These are phyloP conservation scores for Anoplolepis gracilipes DNA, from an alignment of 1,140 invertebrate genomes.

Conservation along the genomic window DNA sequence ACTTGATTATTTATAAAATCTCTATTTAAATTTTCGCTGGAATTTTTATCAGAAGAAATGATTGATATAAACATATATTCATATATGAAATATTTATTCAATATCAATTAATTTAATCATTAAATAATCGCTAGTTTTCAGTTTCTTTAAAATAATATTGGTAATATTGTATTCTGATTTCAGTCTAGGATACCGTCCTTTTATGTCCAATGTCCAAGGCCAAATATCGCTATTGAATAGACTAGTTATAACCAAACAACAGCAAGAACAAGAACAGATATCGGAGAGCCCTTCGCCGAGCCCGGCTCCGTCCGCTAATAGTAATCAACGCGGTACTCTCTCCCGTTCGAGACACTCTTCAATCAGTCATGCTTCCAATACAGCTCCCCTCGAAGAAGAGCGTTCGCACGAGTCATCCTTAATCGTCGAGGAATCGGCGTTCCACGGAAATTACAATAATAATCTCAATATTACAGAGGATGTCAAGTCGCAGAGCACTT, in stretches of 20 bases:
- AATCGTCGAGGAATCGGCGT: slow-evolving; percentile 69
- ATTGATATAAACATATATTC: neutral
- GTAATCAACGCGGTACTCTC: slow-evolving; percentile 78
- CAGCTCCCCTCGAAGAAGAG: slow-evolving; percentile 79
- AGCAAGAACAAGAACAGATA: slow-evolving; percentile 82
- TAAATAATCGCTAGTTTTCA: neutral
- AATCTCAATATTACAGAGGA: slow-evolving; percentile 77
- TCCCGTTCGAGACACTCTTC: slow-evolving; percentile 82
- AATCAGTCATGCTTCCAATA: slow-evolving; percentile 80
- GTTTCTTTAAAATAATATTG: neutral
- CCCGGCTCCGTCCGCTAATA: slow-evolving; percentile 80
- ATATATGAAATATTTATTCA: neutral
- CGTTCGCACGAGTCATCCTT: slow-evolving; percentile 73
- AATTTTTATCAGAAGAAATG: neutral
- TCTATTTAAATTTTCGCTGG: neutral
- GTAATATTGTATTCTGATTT: slow-evolving; percentile 67
- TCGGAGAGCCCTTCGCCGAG: slow-evolving; percentile 82
- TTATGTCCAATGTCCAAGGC: slow-evolving; percentile 87
- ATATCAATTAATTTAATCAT: slow-evolving; percentile 5
- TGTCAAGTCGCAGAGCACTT: slow-evolving; percentile 74
- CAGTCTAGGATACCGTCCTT: slow-evolving; percentile 85
- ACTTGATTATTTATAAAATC: neutral
- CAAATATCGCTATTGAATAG: slow-evolving; percentile 87
- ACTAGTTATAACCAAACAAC: slow-evolving; percentile 84
- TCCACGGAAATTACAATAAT: slow-evolving; percentile 78